Evolutionary conservation across 2,888 invertebrate genomes (phyloP).

Genomic region (Parapristionchus giblindavisi): DNA sequence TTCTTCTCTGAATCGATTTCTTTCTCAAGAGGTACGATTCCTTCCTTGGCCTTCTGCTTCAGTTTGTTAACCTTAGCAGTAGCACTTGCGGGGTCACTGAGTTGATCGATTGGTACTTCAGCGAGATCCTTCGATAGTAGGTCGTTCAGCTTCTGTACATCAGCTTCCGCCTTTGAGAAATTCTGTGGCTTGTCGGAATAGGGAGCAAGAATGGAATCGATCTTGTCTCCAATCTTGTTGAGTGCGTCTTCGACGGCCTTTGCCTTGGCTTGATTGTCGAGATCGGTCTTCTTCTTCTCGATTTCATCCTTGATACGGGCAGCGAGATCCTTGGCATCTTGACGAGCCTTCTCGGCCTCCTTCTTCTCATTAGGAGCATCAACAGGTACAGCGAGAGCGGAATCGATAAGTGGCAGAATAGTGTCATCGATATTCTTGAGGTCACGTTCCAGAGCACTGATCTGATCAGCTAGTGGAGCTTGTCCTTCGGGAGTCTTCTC

Average conservation of each 20-base stretch:
- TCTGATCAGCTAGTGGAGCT: constrained; percentile 44
- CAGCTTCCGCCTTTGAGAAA: constrained; percentile 16
- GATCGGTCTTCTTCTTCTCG: constrained; percentile 40
- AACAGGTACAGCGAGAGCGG: constrained; percentile 22
- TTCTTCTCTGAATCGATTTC: constrained; percentile 27
- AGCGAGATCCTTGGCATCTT: constrained; percentile 36
- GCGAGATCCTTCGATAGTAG: constrained; percentile 16
- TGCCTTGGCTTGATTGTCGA: constrained; percentile 37
- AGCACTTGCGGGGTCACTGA: constrained; percentile 8
- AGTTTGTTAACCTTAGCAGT: constrained; percentile 8
- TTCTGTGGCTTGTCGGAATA: constrained; percentile 41
- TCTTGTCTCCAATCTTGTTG: constrained; percentile 35
- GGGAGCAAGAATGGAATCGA: constrained; percentile 48
- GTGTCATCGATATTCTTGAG: constrained; percentile 33
- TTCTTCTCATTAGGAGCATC: constrained; percentile 33
- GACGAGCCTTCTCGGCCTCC: constrained; percentile 29
- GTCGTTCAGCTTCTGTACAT: constrained; percentile 25
- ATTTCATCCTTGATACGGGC: constrained; percentile 43
- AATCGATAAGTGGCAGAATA: constrained; percentile 8
- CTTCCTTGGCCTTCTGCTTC: constrained; percentile 10
- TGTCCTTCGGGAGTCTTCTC: constrained; percentile 41
- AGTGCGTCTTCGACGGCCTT: constrained; percentile 20
- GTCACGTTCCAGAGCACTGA: constrained; percentile 40
- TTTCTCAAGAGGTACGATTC: constrained; percentile 6
- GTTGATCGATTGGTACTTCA: constrained; percentile 8